A percentile compares a stretch with the other conserved stretches of the same genome.
Evolutionary conservation across 2,888 invertebrate genomes (phyloP).

Genomic region (Conus canariensis): DNA sequence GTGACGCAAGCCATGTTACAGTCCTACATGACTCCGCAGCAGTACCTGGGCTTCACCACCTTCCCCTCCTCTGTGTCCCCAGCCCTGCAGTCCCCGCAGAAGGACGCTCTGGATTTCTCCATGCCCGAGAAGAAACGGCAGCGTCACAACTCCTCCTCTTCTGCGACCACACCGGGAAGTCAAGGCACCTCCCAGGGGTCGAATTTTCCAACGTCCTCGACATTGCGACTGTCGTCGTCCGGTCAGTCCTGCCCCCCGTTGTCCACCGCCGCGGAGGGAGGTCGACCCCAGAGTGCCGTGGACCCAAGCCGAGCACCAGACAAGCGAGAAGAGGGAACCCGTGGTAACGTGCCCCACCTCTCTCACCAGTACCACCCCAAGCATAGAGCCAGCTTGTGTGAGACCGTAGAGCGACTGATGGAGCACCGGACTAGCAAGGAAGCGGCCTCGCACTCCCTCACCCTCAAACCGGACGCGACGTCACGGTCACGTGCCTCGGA

Average conservation of each 20-base stretch:
- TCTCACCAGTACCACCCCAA: neutral
- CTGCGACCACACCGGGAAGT: neutral
- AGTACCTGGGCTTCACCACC: conserved; percentile 43
- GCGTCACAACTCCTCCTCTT: neutral
- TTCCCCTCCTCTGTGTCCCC: no score
- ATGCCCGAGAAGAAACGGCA: conserved; percentile 47
- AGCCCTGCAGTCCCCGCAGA: conserved; percentile 46
- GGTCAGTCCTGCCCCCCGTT: neutral
- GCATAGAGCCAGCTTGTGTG: neutral
- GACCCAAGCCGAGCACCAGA: neutral
- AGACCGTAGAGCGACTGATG: conserved; percentile 17
- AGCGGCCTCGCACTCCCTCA: neutral
- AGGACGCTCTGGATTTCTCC: conserved; percentile 69
- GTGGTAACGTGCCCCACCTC: no score
- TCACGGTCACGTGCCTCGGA: no score
- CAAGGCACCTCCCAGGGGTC: neutral
- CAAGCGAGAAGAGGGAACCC: neutral
- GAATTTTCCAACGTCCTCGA: neutral
- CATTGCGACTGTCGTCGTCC: neutral
- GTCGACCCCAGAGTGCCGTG: neutral
- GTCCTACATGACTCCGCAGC: conserved; percentile 56
- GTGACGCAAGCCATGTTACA: conserved; percentile 58
- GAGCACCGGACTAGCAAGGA: neutral
- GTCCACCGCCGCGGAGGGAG: neutral
- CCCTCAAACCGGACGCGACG: no score